These are phyloP conservation scores for Cephalotes varians DNA, from an alignment of 2,888 invertebrate species.

Conservation along the genomic window DNA sequence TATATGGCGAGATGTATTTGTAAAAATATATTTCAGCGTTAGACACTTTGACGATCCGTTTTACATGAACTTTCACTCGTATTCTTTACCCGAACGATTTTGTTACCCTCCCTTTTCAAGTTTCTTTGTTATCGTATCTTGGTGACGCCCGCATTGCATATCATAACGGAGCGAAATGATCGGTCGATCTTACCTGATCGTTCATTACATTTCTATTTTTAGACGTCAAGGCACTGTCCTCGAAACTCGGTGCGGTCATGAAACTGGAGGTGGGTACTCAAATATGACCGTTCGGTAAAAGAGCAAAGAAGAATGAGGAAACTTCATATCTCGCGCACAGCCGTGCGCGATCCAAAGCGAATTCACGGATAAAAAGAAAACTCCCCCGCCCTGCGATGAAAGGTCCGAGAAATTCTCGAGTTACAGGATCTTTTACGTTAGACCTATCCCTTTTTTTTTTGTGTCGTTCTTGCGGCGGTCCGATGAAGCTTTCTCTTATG, in stretches of 20 bases:
- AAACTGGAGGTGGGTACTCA: constrained; percentile 6
- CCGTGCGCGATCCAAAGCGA: constrained; percentile 23
- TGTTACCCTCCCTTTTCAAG: background rate
- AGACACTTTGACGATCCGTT: background rate
- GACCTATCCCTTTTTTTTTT: constrained; percentile 2
- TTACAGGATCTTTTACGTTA: constrained; percentile 65
- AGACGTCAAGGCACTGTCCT: constrained; percentile 18
- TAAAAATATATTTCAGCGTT: background rate
- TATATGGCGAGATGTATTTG: background rate
- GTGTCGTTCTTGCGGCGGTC: background rate
- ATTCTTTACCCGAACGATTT: background rate
- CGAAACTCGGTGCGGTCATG: background rate
- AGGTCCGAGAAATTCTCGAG: constrained; percentile 73
- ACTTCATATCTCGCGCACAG: constrained; percentile 31
- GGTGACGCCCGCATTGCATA: background rate
- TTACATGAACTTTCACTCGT: background rate
- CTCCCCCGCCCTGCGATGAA: constrained; percentile 58
- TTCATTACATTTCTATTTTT: constrained; percentile 17
- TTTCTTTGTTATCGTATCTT: background rate
- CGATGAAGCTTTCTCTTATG: background rate
- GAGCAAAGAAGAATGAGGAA: constrained; percentile 38
- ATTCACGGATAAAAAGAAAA: constrained; percentile 57
- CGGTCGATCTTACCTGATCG: constrained; percentile 2
- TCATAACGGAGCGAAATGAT: constrained; percentile 19
- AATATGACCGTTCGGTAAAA: constrained; percentile 18